Conservation (phyloP, 1,140 invertebrate genomes). For the Dolichoris vasculosae region DNA sequence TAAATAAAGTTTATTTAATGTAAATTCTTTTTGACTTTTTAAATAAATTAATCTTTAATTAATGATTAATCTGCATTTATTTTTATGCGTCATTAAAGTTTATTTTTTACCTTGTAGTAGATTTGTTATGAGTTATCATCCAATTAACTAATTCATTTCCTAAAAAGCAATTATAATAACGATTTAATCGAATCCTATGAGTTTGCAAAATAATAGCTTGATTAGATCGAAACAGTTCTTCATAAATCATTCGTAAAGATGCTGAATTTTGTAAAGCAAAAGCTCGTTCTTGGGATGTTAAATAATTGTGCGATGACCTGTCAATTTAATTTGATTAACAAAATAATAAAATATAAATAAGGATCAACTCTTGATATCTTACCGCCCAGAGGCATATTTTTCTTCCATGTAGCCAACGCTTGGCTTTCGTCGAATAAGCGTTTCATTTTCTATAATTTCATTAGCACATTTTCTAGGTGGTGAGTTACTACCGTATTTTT, state of each 20-base stretch:
- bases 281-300: slow-evolving; percentile 79
- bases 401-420: slow-evolving; percentile 87
- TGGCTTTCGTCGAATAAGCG: slow-evolving; percentile 74
- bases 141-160: slow-evolving; percentile 86
- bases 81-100: neutral
- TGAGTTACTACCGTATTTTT: slow-evolving; percentile 76
- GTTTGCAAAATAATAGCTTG: slow-evolving; percentile 79
- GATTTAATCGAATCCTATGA: slow-evolving; percentile 80
- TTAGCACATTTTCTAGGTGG: slow-evolving; percentile 62
- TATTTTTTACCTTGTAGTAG: slow-evolving; percentile 69
- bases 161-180: slow-evolving; percentile 80
- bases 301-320: slow-evolving; percentile 71
- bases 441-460: slow-evolving; percentile 63
- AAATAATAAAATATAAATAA: slow-evolving; percentile 33
- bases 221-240: slow-evolving; percentile 80
- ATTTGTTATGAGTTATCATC: slow-evolving; percentile 83
- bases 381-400: slow-evolving; percentile 79
- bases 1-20: too few species aligned
- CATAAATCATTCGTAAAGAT: slow-evolving; percentile 83
- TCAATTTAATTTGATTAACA: slow-evolving; percentile 15
- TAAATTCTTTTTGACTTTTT: too few species aligned
- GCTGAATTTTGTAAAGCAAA: slow-evolving; percentile 82
- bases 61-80: too few species aligned
- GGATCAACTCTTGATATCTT: slow-evolving; percentile 30
- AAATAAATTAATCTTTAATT: too few species aligned